A percentile compares a stretch with the other conserved stretches of the same genome.
Evolutionary conservation across 2,888 invertebrate species (phyloP).

Genomic region (Sarcophaga caerulescens): DNA sequence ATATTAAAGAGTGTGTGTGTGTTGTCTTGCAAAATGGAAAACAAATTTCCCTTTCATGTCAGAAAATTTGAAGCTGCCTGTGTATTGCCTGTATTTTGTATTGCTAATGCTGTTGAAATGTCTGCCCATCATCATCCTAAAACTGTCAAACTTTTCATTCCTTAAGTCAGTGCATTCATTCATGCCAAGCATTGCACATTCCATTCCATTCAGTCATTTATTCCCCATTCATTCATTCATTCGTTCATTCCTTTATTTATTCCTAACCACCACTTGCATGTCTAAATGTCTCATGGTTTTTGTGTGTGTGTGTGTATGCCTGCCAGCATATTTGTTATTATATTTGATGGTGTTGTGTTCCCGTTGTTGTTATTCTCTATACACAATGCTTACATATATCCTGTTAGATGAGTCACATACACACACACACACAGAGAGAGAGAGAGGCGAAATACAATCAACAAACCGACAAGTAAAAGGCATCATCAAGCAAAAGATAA

Average conservation of each 20-base stretch:
- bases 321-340: conserved; percentile 38
- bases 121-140: conserved; percentile 17
- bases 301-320: neutral
- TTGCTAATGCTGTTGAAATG: conserved; percentile 39
- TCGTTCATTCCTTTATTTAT: neutral
- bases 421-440: conserved; percentile 1
- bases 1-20: too few relatives aligned
- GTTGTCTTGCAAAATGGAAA: neutral
- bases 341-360: neutral
- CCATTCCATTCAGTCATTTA: too few relatives aligned
- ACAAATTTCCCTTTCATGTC: conserved; percentile 41
- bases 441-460: conserved; percentile 32
- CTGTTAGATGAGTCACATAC: neutral
- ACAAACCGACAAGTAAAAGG: conserved; percentile 56
- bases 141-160: neutral
- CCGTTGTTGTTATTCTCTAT: conserved; percentile 8
- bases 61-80: conserved; percentile 31
- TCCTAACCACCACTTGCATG: neutral
- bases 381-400: neutral
- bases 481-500: conserved; percentile 68
- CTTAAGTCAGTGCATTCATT: conserved; percentile 3
- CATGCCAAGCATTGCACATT: neutral
- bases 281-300: conserved; percentile 29
- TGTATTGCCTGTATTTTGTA: too few relatives aligned
- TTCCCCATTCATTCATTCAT: neutral